phyloP scores from a whole-genome alignment of 2,888 invertebrate genomes.

The Phymatocera aterrima region DNA sequence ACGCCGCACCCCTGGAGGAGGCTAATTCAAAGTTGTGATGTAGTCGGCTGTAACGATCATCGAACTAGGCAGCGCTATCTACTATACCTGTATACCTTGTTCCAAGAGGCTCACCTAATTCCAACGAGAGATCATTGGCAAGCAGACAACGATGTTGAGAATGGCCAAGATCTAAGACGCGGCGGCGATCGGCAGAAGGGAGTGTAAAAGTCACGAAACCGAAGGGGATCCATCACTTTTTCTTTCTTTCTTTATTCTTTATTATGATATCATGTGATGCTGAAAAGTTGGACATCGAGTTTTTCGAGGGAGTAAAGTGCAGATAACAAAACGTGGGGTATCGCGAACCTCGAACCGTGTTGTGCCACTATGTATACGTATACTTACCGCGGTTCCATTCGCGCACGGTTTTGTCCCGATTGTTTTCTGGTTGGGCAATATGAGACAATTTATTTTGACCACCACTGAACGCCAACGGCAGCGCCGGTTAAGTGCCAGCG shows the following conservation, averaged over 20 bases:
- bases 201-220: slow-evolving; percentile 7
- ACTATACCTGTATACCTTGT: slow-evolving; percentile 9
- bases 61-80: not conserved
- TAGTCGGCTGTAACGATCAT: not conserved
- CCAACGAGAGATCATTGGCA: not conserved
- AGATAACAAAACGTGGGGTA: not conserved
- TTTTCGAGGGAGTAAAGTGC: not conserved
- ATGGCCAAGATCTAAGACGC: not conserved
- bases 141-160: not conserved
- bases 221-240: not conserved
- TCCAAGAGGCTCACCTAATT: too few relatives aligned
- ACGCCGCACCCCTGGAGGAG: not conserved
- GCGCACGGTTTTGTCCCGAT: too few relatives aligned
- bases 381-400: too few relatives aligned
- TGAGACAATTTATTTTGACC: too few relatives aligned
- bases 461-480: too few relatives aligned
- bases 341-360: too few relatives aligned
- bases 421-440: too few relatives aligned
- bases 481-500: too few relatives aligned
- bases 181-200: not conserved
- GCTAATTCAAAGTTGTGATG: slow-evolving; percentile 14
- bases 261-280: not conserved
- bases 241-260: too few relatives aligned
- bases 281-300: not conserved
- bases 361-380: too few relatives aligned